Evolutionary conservation across 2,797 vertebrate species (phyloP), one percentile per base, ranked within the genome.

Genomic region (Xenopus petersii): DNA sequence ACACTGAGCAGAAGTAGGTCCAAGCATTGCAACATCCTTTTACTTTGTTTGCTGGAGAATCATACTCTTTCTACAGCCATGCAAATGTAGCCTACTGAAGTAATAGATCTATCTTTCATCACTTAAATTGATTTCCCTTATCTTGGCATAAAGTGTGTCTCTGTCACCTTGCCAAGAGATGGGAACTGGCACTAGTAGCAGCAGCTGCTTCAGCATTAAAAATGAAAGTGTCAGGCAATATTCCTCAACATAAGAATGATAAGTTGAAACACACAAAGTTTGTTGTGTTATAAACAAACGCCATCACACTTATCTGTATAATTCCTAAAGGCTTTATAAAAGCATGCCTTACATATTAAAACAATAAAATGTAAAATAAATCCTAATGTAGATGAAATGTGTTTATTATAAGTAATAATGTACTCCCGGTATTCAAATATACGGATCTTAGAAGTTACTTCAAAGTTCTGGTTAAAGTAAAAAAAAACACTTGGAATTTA

Each of bases 251-350:
- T 65, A 66, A 70, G 76, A 60, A 79, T 74, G 66, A 64, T 73
- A 74, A 74, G 76, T 74, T 70, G 67, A 74, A 79, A 79, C 76
- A 79, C 66, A 70, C 69, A 70, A 64, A 3, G 47, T 48, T 61
- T 79, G 71, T 79, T 79, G 60, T 74, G 71, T 65, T 74, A 74
- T 74, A 79, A 79, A 79, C 76, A 79, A 79, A 79, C 71, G 71
- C 64, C 70, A 66, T 79, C 66, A 73, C 61, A 65, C 33, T 46
- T 11, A 26, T 24, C 26, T 69, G 33, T 49, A 64, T 64, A 30
- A 30, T 64, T 69, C 62, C 24, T 26, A 54, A 63, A 72, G 49
- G 11, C 17, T 12, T 5, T 42, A 42, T 5, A 42, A 62, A 30
- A 30, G 26, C 36, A 42, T 42, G 36, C 36, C 3, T 42, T 42